phyloP scores from a whole-genome alignment of 2,113 vertebrate genomes.

The Kryptolebias marmoratus region DNA sequence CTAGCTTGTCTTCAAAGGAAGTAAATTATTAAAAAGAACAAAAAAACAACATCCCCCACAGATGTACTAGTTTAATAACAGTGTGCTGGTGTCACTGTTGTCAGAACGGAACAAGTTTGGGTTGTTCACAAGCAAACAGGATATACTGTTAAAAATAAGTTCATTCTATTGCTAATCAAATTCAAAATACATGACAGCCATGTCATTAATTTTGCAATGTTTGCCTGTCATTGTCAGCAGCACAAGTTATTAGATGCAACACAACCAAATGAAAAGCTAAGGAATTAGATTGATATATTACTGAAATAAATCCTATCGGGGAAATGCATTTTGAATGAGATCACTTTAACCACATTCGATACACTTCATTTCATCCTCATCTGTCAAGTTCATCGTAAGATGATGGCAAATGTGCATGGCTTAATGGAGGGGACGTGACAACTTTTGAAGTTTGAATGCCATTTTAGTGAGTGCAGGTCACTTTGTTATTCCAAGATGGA shows the following conservation, averaged over 20 bases:
- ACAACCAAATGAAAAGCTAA: constrained; percentile 86
- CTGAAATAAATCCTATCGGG: constrained; percentile 84
- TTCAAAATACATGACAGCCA: constrained; percentile 76
- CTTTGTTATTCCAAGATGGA: constrained; percentile 12
- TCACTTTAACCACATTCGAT: constrained; percentile 84
- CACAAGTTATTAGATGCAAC: constrained; percentile 86
- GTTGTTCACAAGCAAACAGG: constrained; percentile 74
- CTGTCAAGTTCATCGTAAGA: constrained; percentile 82
- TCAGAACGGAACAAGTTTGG: constrained; percentile 45
- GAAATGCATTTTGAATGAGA: constrained; percentile 81
- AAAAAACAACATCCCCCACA: too few species aligned
- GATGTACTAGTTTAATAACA: too few species aligned
- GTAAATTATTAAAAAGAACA: too few species aligned
- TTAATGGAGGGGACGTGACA: constrained; percentile 83
- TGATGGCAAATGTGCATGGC: constrained; percentile 82
- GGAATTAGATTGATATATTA: constrained; percentile 85
- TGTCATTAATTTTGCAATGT: constrained; percentile 86
- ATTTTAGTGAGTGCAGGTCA: constrained; percentile 60
- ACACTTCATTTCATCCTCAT: constrained; percentile 92
- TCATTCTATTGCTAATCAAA: constrained; percentile 82
- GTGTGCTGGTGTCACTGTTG: not conserved
- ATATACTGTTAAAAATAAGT: constrained; percentile 77
- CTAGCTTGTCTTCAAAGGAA: too few species aligned
- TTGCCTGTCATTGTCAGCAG: constrained; percentile 78
- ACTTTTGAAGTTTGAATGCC: constrained; percentile 79